A percentile compares a stretch with the other conserved stretches of the same genome.
Evolutionary conservation across 2,888 invertebrate species (phyloP).

Genomic region (Clistopyga incitator): DNA sequence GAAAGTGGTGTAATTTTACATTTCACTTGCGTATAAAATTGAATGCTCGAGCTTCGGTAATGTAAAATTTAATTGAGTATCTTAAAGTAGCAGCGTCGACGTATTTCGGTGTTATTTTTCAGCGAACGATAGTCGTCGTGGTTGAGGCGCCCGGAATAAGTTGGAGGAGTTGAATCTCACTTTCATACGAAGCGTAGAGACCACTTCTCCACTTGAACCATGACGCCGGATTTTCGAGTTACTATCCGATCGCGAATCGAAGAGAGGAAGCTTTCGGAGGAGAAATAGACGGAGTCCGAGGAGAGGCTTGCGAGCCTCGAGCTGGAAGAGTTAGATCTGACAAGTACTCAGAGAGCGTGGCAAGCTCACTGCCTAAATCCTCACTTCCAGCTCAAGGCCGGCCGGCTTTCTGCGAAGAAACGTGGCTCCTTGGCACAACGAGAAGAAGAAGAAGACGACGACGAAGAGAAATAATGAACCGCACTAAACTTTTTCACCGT

Average conservation of each 20-base stretch:
- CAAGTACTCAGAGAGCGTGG: slow-evolving; percentile 82
- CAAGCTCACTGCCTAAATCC: slow-evolving; percentile 86
- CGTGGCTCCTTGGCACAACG: slow-evolving; percentile 26
- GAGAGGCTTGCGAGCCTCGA: slow-evolving; percentile 83
- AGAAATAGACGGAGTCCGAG: slow-evolving; percentile 59
- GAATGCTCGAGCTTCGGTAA: too few species aligned
- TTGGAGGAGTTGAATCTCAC: slow-evolving; percentile 93
- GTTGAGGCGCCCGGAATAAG: slow-evolving; percentile 85
- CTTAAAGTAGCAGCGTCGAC: too few species aligned
- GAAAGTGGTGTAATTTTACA: too few species aligned
- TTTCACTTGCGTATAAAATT: too few species aligned
- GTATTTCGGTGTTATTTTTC: neutral
- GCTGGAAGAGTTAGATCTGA: slow-evolving; percentile 93
- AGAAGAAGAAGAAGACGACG: neutral
- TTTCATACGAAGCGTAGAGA: slow-evolving; percentile 87
- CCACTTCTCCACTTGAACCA: slow-evolving; percentile 88
- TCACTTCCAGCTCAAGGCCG: slow-evolving; percentile 88
- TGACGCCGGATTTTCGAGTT: slow-evolving; percentile 73
- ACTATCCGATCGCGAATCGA: slow-evolving; percentile 21
- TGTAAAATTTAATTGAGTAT: too few species aligned
- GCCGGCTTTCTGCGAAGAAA: slow-evolving; percentile 65
- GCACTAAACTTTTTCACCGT: slow-evolving; percentile 51
- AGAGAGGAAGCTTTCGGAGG: slow-evolving; percentile 38
- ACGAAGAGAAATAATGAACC: neutral
- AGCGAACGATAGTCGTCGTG: slow-evolving; percentile 60